These are phyloP conservation scores for Heterotilapia buettikoferi DNA, from an alignment of 2,113 vertebrate species.

Conservation along the genomic window DNA sequence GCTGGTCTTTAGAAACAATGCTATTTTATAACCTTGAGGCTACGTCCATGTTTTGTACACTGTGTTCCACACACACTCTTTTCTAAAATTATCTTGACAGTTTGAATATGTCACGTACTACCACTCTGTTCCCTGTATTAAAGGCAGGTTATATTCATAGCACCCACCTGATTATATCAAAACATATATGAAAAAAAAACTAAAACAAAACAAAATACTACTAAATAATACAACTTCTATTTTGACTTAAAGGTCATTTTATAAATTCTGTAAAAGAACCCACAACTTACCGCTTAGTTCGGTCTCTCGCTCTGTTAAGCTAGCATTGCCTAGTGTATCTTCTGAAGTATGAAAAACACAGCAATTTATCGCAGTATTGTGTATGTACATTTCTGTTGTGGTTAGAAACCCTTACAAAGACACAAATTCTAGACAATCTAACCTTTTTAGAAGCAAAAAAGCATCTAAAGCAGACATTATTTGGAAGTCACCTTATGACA, in stretches of 20 bases:
- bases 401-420: background rate
- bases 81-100: background rate
- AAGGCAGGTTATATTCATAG: background rate
- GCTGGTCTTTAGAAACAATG: background rate
- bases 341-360: background rate
- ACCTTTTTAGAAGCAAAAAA: background rate
- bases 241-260: background rate
- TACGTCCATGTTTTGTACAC: background rate
- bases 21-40: background rate
- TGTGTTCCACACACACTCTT: background rate
- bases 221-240: background rate
- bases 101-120: background rate
- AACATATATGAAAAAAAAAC: background rate
- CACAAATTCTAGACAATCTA: background rate
- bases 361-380: background rate
- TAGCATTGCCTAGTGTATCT: background rate
- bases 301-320: background rate
- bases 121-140: background rate
- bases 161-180: background rate
- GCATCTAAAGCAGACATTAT: background rate
- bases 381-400: background rate
- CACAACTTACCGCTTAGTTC: background rate
- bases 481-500: background rate
- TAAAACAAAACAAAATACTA: background rate
- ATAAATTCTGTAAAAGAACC: background rate